Percentiles rank a stretch among this genome's conserved stretches.
These are phyloP conservation scores for Cyrtodaria siliqua DNA, from an alignment of 2,888 invertebrate genomes.

Conservation along the genomic window DNA sequence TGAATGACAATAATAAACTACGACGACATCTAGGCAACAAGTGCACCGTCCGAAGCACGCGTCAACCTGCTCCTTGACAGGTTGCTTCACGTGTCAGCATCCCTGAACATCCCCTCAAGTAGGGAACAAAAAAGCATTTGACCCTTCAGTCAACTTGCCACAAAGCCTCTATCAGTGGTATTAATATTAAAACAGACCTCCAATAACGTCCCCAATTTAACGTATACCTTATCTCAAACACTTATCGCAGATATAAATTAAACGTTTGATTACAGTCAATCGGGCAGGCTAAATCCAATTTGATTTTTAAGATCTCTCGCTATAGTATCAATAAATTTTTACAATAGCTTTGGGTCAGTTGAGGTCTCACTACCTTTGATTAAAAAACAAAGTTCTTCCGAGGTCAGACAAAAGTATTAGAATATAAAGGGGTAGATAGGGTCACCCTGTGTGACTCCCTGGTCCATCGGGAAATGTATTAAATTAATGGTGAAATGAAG, in stretches of 20 bases:
- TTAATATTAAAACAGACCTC: background rate
- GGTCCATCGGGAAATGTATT: background rate
- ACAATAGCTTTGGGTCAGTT: slow-evolving; percentile 25
- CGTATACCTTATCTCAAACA: slow-evolving; percentile 14
- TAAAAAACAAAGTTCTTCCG: slow-evolving; percentile 36
- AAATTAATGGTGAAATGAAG: slow-evolving; percentile 9
- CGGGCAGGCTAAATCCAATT: slow-evolving; percentile 17
- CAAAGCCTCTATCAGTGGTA: background rate
- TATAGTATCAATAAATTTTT: slow-evolving; percentile 30
- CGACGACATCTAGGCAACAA: too few species aligned
- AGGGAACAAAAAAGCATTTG: background rate
- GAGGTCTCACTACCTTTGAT: slow-evolving; percentile 20
- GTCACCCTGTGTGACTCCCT: slow-evolving; percentile 21
- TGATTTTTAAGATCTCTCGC: slow-evolving; percentile 27
- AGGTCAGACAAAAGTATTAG: slow-evolving; percentile 14
- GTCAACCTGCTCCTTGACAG: too few species aligned
- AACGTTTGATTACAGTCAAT: slow-evolving; percentile 4
- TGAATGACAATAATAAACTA: too few species aligned
- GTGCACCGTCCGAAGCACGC: too few species aligned
- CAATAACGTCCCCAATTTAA: background rate
- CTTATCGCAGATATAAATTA: slow-evolving; percentile 21
- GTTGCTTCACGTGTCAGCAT: too few species aligned
- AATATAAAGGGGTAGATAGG: background rate
- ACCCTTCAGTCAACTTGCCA: slow-evolving; percentile 11
- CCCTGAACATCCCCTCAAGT: background rate